phyloP scores from a whole-genome alignment of 2,113 vertebrate species.

The Cygnus atratus region DNA sequence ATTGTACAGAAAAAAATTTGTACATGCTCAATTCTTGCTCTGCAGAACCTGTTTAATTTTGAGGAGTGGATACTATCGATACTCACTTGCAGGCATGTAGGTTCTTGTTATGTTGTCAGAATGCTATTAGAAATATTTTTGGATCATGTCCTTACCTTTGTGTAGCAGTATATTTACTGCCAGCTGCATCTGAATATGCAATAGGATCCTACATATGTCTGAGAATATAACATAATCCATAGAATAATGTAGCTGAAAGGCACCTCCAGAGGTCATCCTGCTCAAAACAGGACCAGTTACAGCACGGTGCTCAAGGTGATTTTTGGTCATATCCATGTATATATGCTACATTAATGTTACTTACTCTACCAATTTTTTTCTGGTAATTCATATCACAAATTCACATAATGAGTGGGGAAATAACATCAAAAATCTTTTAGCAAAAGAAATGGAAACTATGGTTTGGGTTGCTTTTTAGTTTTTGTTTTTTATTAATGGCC shows the following conservation, averaged over 20 bases:
- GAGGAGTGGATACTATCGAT: neutral
- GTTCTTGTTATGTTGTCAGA: neutral
- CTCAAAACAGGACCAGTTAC: neutral
- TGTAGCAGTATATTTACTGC: neutral
- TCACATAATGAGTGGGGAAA: neutral
- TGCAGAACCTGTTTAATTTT: neutral
- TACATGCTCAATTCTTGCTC: neutral
- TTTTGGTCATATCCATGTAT: neutral
- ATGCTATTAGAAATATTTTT: neutral
- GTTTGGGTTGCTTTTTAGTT: neutral
- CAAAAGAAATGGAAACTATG: neutral
- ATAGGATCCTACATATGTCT: rapidly evolving
- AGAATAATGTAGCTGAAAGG: rapidly evolving
- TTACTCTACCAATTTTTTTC: neutral
- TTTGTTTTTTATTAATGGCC: neutral
- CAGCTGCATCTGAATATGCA: neutral
- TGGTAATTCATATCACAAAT: neutral
- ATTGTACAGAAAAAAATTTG: neutral
- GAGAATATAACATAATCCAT: neutral
- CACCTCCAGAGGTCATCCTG: neutral
- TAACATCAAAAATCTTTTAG: neutral
- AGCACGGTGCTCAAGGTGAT: neutral
- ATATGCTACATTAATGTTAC: neutral
- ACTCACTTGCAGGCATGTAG: neutral
- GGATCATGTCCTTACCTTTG: neutral